These are phyloP conservation scores for Stigmatopora argus DNA, from an alignment of 2,113 vertebrate species.

Conservation along the genomic window DNA sequence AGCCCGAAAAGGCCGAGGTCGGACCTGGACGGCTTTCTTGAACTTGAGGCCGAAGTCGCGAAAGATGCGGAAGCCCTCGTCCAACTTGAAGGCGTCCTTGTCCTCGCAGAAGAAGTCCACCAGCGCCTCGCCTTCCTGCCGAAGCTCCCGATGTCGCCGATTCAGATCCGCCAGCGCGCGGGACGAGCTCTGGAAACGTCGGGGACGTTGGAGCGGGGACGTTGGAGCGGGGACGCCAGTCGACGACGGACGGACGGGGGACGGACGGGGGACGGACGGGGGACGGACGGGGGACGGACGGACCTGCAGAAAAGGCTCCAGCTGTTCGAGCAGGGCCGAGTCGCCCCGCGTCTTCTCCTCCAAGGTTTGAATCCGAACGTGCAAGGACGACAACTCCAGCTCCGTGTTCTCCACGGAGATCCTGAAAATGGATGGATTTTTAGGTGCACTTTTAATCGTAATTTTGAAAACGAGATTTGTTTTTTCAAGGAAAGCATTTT, in stretches of 20 bases:
- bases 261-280: background rate
- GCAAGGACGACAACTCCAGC: slow-evolving; percentile 80
- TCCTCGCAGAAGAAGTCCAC: slow-evolving; percentile 99
- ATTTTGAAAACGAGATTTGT: no score
- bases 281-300: slow-evolving; percentile 9
- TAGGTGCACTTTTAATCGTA: no score
- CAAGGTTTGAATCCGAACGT: slow-evolving; percentile 77
- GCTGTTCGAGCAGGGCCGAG: slow-evolving; percentile 78
- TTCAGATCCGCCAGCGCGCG: slow-evolving; percentile 82
- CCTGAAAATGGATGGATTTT: slow-evolving; percentile 53
- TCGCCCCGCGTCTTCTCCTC: slow-evolving; percentile 83
- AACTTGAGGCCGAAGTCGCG: slow-evolving; percentile 92
- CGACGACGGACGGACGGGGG: background rate
- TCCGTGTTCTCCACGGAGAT: slow-evolving; percentile 89
- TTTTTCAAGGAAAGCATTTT: no score
- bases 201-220: background rate
- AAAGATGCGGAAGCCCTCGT: slow-evolving; percentile 95
- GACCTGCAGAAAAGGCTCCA: slow-evolving; percentile 89
- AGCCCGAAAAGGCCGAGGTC: background rate
- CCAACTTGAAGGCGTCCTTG: slow-evolving; percentile 92
- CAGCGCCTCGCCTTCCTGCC: slow-evolving; percentile 80
- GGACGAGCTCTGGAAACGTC: slow-evolving; percentile 74
- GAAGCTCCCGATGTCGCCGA: slow-evolving; percentile 74
- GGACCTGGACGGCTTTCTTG: slow-evolving; percentile 92
- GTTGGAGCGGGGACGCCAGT: no score